Evolutionary conservation across 1,140 invertebrate genomes (phyloP).

Genomic region (Drosophila punjabiensis): DNA sequence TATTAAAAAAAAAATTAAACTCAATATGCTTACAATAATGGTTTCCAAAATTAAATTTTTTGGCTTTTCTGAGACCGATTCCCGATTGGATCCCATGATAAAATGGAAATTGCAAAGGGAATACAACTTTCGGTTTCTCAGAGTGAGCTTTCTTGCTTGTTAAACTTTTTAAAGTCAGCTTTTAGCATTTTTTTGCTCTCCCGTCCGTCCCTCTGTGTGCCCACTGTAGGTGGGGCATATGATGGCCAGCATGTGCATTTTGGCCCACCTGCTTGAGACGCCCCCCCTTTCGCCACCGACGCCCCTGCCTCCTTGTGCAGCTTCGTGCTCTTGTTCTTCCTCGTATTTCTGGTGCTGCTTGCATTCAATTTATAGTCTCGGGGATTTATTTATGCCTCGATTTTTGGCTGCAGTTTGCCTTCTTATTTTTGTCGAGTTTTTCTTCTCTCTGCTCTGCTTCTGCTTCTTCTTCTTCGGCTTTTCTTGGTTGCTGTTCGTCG

Average conservation of each 20-base stretch:
- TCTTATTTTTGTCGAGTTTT: constrained; percentile 32
- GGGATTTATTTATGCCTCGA: constrained; percentile 47
- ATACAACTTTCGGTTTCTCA: neutral
- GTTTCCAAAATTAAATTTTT: no score
- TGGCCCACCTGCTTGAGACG: constrained; percentile 48
- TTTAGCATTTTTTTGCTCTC: neutral
- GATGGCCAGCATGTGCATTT: constrained; percentile 45
- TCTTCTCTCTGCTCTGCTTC: neutral
- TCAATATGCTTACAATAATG: no score
- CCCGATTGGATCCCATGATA: neutral
- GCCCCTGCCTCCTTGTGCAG: constrained; percentile 6
- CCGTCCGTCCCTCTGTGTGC: neutral
- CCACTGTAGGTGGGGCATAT: constrained; percentile 24
- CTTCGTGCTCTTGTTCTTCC: constrained; percentile 2
- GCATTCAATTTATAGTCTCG: constrained; percentile 52
- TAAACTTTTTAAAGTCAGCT: neutral
- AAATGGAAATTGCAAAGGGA: neutral
- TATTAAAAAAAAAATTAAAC: no score
- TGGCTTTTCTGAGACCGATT: neutral
- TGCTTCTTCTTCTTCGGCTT: constrained; percentile 8
- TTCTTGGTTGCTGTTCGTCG: constrained; percentile 16
- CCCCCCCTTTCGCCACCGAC: neutral
- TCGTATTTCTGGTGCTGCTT: constrained; percentile 35
- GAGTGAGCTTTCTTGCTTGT: neutral
- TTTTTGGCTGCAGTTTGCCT: constrained; percentile 46